Percentiles rank a stretch among this genome's conserved stretches.
Conservation (phyloP, 1,140 invertebrate species). For the Bombus breviceps region DNA sequence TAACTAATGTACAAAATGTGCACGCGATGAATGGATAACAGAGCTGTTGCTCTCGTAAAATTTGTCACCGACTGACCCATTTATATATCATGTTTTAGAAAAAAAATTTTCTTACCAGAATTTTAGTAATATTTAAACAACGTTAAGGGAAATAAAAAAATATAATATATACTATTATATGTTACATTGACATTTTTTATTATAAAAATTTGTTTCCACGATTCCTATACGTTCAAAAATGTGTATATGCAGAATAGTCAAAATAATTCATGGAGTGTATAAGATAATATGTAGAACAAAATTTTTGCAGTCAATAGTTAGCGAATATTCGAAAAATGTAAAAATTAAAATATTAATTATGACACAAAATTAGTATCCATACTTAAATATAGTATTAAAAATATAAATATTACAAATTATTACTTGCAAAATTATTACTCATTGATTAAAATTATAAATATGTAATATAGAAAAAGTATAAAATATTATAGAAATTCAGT, state of each 20-base stretch:
- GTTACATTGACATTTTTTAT: neutral
- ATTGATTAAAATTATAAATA: neutral
- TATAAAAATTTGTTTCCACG: too few relatives aligned
- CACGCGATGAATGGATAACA: constrained; percentile 19
- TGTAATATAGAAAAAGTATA: neutral
- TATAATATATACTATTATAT: too few relatives aligned
- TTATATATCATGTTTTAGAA: neutral
- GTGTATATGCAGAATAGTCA: neutral
- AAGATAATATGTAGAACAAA: neutral
- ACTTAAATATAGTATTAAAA: too few relatives aligned
- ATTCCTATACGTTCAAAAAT: too few relatives aligned
- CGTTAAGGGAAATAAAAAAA: neutral
- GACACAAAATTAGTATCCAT: too few relatives aligned
- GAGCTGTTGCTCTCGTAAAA: neutral
- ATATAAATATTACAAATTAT: too few relatives aligned
- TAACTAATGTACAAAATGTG: neutral
- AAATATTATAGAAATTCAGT: neutral
- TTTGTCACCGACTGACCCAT: neutral
- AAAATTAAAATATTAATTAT: too few relatives aligned
- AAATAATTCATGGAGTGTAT: neutral
- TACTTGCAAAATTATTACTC: too few relatives aligned
- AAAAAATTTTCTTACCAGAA: neutral
- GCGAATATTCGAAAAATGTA: neutral
- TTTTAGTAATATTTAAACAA: neutral
- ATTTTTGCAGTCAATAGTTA: neutral